Percentiles rank a stretch among this genome's conserved stretches.
Evolutionary conservation across 2,113 vertebrate genomes (phyloP).

Genomic region (Agelaius phoeniceus): DNA sequence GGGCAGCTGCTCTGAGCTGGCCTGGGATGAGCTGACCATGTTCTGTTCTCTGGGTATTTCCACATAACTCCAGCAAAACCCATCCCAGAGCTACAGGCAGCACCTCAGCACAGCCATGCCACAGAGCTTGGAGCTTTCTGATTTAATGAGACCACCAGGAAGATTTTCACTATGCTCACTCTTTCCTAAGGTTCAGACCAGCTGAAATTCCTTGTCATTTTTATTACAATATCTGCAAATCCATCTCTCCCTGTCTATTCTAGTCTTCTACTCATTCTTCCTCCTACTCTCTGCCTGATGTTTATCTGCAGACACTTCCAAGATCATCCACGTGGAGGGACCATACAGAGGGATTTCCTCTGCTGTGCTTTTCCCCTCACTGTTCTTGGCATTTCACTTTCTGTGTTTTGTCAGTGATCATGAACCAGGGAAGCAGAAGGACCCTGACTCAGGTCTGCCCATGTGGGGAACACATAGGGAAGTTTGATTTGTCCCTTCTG

Average conservation of each 20-base stretch:
- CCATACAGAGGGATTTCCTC: background rate
- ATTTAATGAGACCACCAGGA: background rate
- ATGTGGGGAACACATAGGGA: rapidly evolving
- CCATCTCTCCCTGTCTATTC: background rate
- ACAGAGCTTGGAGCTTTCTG: background rate
- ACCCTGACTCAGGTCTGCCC: rapidly evolving
- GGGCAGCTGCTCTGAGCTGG: background rate
- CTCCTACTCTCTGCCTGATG: background rate
- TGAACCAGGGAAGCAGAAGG: background rate
- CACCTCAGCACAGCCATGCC: background rate
- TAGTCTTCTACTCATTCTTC: background rate
- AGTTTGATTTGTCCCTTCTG: background rate
- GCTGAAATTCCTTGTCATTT: background rate
- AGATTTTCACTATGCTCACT: background rate
- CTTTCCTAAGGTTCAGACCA: background rate
- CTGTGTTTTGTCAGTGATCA: background rate
- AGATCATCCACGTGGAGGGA: background rate
- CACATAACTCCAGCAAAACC: background rate
- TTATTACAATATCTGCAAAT: background rate
- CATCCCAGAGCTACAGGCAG: background rate
- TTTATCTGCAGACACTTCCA: background rate
- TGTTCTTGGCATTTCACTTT: background rate
- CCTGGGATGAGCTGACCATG: background rate
- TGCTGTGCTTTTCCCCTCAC: rapidly evolving
- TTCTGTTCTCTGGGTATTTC: background rate